Evolutionary conservation across 2,888 invertebrate species (phyloP), one percentile per base, ranked within the genome.

Genomic region (Chloroclystis v-ata): DNA sequence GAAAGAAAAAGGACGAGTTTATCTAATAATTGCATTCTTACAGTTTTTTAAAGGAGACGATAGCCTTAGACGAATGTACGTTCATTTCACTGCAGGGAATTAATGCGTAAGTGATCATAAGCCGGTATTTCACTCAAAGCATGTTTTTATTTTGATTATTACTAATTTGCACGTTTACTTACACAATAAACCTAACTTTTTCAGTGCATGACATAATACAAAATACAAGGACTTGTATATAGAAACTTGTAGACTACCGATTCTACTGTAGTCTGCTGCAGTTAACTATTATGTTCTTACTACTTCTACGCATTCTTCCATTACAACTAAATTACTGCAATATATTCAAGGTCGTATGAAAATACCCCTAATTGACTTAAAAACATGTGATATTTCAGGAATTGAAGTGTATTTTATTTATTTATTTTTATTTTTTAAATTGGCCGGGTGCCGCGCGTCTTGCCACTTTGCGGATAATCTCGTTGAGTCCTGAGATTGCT

Each of bases 51-150:
- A 33, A 16, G 10, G 32, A 33, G 39, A n/a, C n/a, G n/a, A 40
- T 54, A 50, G 44, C 50, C 40, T 46, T 41, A 38, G 50, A 55
- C 57, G 60, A 65, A 61, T 64, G 53, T 60, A 39, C 59, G 58
- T 49, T 59, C 54, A 61, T 67, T 57, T 61, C 56, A 61, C 63
- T 52, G 49, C 59, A 58, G 63, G 66, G 63, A 59, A 57, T 43
- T 37, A 47, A 53, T 55, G 60, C 59, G 81, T 81, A 76, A 80
- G 85, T 85, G 85, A 85, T 85, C 85, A 83, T 77, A 65, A 70
- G 82, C 85, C 85, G 84, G 84, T 78, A 72, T 69, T 59, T 20
- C 60, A 56, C 44, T 67, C 69, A 30, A 43, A 65, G 77, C 76
- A 78, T 76, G 76, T 52, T 60, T 57, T 56, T 55, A 48, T 51